Base-by-base conservation (phyloP, 2,113 vertebrate genomes). In the Anseranas semipalmata region DNA sequence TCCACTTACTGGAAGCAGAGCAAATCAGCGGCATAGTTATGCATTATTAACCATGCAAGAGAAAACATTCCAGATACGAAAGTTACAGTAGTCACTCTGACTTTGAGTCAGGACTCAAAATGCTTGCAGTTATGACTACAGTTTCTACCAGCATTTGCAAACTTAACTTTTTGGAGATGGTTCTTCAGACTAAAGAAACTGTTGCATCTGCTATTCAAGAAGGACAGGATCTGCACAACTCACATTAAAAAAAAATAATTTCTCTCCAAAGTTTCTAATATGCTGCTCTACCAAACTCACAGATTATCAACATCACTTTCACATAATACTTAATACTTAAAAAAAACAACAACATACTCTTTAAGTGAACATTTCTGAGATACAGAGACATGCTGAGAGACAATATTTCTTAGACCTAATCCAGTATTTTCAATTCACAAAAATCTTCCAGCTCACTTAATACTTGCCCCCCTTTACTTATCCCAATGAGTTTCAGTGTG, bases 1-100 rank as follows among this genome's bases (percentile, higher is more conserved):
- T 92, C 66, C 67, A 95, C 63, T 92, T 87, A 95, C 71, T 79
- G 91, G 80, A 93, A 85, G 72, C 74, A 81, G n/a, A 82, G n/a
- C 77, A 93, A 81, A 93, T 55, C 84, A 89, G 62, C 58, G 58
- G 35, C 33, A 73, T 91, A 33, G 28, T 79, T 87, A 83, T 74
- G 77, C 27, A 83, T 68, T 70, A 73, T 82, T 68, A 85, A 85
- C 33, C 41, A 85, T 39, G 37, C 41, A 87, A 76, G 59, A 89
- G 50, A 79, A 91, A 91, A 87, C 32, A 76, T 46, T 73, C 53
- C 63, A 93, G 84, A 85, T 35, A 68, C 2, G 48, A 56, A 90
- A 75, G 22, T 33, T 86, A 7, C 83, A 83, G 56, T 25, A 87
- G 39, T 12, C 68, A 84, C 84, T 71, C 60, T 87, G 60, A 84